phyloP scores from a whole-genome alignment of 2,797 vertebrate species.

The Alosa sapidissima region DNA sequence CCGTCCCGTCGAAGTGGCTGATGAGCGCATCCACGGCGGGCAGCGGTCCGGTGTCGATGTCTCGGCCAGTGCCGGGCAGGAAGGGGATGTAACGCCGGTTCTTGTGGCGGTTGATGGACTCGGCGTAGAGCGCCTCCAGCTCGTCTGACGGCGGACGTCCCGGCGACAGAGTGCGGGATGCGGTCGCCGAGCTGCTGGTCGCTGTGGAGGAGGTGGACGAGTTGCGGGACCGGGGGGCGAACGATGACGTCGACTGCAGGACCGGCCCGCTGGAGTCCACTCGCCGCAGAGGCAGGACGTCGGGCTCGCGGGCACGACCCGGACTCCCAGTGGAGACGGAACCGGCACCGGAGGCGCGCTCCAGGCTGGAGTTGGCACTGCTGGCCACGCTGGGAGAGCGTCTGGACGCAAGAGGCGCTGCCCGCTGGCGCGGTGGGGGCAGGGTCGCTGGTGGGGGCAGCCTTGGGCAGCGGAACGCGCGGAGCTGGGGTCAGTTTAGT shows the following conservation, averaged over 20 bases:
- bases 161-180: slow-evolving; percentile 38
- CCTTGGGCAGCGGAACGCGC: slow-evolving; percentile 56
- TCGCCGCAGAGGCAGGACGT: slow-evolving; percentile 87
- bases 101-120: slow-evolving; percentile 91
- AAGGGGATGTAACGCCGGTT: slow-evolving; percentile 97
- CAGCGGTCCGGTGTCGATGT: slow-evolving; percentile 91
- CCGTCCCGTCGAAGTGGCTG: slow-evolving; percentile 86
- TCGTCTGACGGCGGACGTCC: slow-evolving; percentile 75
- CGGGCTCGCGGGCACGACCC: slow-evolving; percentile 69
- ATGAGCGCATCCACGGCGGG: slow-evolving; percentile 90
- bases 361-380: slow-evolving; percentile 69
- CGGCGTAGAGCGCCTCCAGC: slow-evolving; percentile 84
- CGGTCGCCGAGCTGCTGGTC: slow-evolving; percentile 60
- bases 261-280: slow-evolving; percentile 83
- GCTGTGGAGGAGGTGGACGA: slow-evolving; percentile 82
- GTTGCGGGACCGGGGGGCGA: slow-evolving; percentile 75
- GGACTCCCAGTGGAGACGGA: not conserved
- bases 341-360: slow-evolving; percentile 61
- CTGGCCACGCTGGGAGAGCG: slow-evolving; percentile 55
- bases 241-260: slow-evolving; percentile 63
- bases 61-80: slow-evolving; percentile 88
- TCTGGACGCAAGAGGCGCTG: slow-evolving; percentile 38
- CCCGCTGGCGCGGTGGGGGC: slow-evolving; percentile 47
- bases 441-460: slow-evolving; percentile 51
- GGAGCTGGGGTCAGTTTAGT: slow-evolving; percentile 36